Evolutionary conservation across 2,888 invertebrate species (phyloP).

Genomic region (Eupithecia insigniata): DNA sequence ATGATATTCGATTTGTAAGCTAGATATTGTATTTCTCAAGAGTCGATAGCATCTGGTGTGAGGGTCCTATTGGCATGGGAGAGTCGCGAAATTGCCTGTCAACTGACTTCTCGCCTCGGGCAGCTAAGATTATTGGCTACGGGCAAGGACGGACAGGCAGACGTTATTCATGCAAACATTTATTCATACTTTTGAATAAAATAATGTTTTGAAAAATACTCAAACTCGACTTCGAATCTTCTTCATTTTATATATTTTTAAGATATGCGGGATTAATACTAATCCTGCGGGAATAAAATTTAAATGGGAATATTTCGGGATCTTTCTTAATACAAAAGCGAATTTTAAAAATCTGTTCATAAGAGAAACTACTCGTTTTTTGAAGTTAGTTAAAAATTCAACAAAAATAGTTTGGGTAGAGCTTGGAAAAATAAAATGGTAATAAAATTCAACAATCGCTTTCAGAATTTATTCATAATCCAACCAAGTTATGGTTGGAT

Average conservation of each 20-base stretch:
- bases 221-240: no score
- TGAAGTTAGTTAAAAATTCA: not conserved
- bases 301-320: no score
- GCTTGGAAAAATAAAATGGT: not conserved
- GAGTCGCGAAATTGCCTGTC: constrained; percentile 31
- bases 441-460: not conserved
- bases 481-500: no score
- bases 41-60: constrained; percentile 20
- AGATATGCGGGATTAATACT: no score
- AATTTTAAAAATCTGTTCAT: no score
- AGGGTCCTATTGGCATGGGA: constrained; percentile 13
- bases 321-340: no score
- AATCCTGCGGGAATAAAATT: no score
- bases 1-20: constrained; percentile 7
- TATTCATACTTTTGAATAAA: not conserved
- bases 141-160: not conserved
- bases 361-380: no score
- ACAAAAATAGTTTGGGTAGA: not conserved
- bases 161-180: not conserved
- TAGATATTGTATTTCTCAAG: constrained; percentile 9
- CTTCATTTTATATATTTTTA: no score
- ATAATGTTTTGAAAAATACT: not conserved
- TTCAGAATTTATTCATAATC: no score
- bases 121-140: constrained; percentile 25
- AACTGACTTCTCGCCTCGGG: constrained; percentile 27